Evolutionary conservation across 2,888 invertebrate genomes (phyloP).

Genomic region (Platycheirus rosarum): DNA sequence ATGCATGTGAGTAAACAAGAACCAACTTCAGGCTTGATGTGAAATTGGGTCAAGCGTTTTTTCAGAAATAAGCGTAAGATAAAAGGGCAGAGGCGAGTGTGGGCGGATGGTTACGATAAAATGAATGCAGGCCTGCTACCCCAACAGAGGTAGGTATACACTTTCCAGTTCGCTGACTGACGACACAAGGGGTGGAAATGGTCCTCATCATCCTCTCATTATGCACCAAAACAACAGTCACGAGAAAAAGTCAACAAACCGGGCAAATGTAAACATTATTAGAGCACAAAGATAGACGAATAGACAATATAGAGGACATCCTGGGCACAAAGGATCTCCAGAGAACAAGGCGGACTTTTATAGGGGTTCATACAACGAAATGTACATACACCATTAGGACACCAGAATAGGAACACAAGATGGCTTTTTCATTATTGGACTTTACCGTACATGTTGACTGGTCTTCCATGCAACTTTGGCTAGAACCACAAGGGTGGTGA

Average conservation of each 20-base stretch:
- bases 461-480: slow-evolving; percentile 7
- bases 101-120: slow-evolving; percentile 8
- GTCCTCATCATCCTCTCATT: slow-evolving; percentile 31
- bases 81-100: background rate
- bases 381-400: background rate
- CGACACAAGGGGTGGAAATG: slow-evolving; percentile 45
- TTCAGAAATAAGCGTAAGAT: slow-evolving; percentile 41
- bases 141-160: slow-evolving; percentile 39
- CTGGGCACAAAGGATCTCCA: slow-evolving; percentile 18
- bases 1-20: slow-evolving; percentile 18
- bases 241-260: slow-evolving; percentile 64
- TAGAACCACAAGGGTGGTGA: slow-evolving; percentile 21
- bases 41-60: slow-evolving; percentile 69
- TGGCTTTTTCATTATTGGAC: slow-evolving; percentile 35
- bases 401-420: background rate
- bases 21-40: slow-evolving; percentile 49
- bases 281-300: slow-evolving; percentile 25
- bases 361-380: background rate
- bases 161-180: slow-evolving; percentile 68
- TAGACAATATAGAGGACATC: slow-evolving; percentile 11
- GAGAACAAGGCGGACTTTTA: background rate
- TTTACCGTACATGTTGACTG: slow-evolving; percentile 29
- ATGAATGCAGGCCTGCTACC: slow-evolving; percentile 19
- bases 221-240: slow-evolving; percentile 45
- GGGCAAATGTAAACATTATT: slow-evolving; percentile 51